Percentiles rank a stretch among this genome's conserved stretches.
phyloP scores from a whole-genome alignment of 2,797 vertebrate genomes.

The Rhinoraja longicauda region DNA sequence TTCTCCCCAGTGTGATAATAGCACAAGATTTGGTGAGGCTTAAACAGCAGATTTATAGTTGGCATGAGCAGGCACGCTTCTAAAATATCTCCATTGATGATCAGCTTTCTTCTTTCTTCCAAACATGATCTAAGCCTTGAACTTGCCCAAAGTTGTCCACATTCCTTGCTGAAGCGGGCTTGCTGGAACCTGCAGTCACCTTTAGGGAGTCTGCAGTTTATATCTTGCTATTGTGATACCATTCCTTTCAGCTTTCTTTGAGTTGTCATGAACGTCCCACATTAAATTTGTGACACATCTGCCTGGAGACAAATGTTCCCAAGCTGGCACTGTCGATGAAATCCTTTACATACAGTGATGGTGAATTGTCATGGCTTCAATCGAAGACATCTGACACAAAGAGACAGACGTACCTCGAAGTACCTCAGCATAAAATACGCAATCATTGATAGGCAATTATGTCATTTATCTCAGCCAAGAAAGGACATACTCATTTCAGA shows the following conservation, averaged over 20 bases:
- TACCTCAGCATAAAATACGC: not conserved
- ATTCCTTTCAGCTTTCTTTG: not conserved
- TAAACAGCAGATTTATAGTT: not conserved
- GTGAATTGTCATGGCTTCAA: not conserved
- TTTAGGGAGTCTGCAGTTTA: not conserved
- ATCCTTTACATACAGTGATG: not conserved
- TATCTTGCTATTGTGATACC: not conserved
- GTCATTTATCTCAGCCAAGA: constrained; percentile 8
- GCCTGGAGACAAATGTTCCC: not conserved
- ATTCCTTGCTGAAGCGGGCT: not conserved
- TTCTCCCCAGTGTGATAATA: not conserved
- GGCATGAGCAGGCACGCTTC: not conserved
- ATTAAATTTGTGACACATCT: not conserved
- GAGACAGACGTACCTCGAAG: not conserved
- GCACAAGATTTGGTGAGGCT: not conserved
- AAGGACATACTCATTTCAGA: not conserved
- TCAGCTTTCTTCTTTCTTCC: not conserved
- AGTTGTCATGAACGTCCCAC: too few species aligned
- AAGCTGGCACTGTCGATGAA: not conserved
- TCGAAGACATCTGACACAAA: not conserved
- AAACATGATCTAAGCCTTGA: not conserved
- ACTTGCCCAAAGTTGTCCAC: not conserved
- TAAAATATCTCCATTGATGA: not conserved
- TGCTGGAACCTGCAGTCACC: not conserved
- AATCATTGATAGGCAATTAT: not conserved